Percentiles rank a stretch among this genome's conserved stretches.
phyloP scores from a whole-genome alignment of 2,113 vertebrate species.

The Hydrochoerus hydrochaeris region DNA sequence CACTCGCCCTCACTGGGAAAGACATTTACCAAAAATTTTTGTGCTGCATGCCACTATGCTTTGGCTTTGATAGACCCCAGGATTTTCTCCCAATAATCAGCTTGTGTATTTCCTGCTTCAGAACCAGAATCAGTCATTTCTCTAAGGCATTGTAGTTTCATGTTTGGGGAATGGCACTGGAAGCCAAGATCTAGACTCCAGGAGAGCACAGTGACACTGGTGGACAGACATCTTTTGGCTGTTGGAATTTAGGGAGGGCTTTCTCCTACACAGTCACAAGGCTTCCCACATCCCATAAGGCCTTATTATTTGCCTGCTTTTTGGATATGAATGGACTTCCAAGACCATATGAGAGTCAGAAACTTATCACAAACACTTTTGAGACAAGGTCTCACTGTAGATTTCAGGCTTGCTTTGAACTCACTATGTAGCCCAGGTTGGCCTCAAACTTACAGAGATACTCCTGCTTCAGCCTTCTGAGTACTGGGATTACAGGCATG shows the following conservation, averaged over 20 bases:
- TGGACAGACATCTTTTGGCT: neutral
- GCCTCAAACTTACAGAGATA: too few relatives aligned
- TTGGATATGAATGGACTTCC: neutral
- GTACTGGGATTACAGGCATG: too few relatives aligned
- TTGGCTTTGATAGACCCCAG: too few relatives aligned
- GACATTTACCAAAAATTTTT: too few relatives aligned
- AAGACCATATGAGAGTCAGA: too few relatives aligned
- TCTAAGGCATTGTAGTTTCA: neutral
- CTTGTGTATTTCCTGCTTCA: neutral
- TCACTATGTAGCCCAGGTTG: too few relatives aligned
- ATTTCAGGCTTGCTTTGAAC: too few relatives aligned
- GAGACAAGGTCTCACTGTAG: too few relatives aligned
- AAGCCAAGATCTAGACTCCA: neutral
- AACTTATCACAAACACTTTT: neutral
- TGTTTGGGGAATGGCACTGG: neutral
- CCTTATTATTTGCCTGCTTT: neutral
- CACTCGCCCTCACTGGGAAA: neutral
- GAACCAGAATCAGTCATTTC: neutral
- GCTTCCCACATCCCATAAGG: neutral
- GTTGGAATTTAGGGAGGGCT: neutral
- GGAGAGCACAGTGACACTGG: neutral
- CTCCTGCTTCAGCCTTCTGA: too few relatives aligned
- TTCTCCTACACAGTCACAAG: neutral
- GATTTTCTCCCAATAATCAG: too few relatives aligned
- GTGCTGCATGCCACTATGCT: too few relatives aligned